Conservation (phyloP, 2,797 vertebrate species). For the Echeneis naucrates region DNA sequence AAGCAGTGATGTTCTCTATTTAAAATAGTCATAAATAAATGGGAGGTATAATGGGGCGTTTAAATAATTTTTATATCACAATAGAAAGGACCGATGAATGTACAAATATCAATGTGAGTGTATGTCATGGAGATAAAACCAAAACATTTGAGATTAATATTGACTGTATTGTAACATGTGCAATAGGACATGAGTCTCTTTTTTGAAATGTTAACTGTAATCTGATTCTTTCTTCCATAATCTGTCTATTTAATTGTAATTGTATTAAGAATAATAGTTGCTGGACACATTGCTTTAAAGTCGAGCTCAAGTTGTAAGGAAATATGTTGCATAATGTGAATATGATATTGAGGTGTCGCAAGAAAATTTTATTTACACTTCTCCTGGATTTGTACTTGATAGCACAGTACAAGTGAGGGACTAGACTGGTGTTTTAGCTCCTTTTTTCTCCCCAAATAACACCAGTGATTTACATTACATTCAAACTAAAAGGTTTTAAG, state of each 20-base stretch:
- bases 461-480: conserved; percentile 8
- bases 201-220: conserved; percentile 38
- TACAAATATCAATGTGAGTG: conserved; percentile 21
- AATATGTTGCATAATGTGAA: conserved; percentile 31
- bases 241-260: conserved; percentile 2
- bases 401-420: not conserved
- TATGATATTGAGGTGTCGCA: conserved; percentile 20
- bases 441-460: conserved; percentile 14
- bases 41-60: conserved; percentile 33
- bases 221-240: conserved; percentile 41
- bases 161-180: conserved; percentile 37
- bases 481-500: conserved; percentile 7
- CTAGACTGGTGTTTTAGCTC: not conserved
- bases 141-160: conserved; percentile 36
- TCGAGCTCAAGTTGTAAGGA: conserved; percentile 3
- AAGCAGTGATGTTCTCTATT: conserved; percentile 15
- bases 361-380: not conserved
- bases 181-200: conserved; percentile 31
- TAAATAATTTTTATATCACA: not conserved
- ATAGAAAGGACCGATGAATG: conserved; percentile 57
- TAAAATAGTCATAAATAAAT: not conserved
- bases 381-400: not conserved
- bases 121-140: conserved; percentile 21
- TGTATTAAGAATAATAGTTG: conserved; percentile 29
- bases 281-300: conserved; percentile 9